Base-by-base conservation (phyloP, 2,797 vertebrate species). In the Fistularia commersonii region DNA sequence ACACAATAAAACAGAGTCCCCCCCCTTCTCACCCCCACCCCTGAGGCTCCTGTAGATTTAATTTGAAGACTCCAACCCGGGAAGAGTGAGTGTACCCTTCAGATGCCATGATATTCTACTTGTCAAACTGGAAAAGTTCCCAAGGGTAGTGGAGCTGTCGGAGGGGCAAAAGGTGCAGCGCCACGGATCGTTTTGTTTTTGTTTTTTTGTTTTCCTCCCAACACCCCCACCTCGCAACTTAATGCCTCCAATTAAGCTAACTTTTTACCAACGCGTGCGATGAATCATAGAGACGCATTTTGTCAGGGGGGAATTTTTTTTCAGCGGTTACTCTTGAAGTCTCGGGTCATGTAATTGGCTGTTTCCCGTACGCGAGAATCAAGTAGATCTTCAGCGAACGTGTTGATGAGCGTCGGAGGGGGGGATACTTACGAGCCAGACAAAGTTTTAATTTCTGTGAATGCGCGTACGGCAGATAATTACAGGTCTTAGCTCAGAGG, bases 1-100 rank as follows among this genome's bases (percentile, higher is more conserved):
- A 69, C 67, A 66, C 74, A 78, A 80, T 84, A 74, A 79, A 81
- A 66, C 42, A 7, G 60, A 59, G 77, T 66, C 72, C 70, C 74
- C 64, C 14, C 14, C 36, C 47, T 52, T 69, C 82, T 55, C 61
- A 69, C 74, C 74, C 74, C 41, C 40, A 68, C 64, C 72, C 72
- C 73, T 82, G 61, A 57, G 45, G 34, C 55, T n/a, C n/a, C n/a
- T n/a, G n/a, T n/a, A 58, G 67, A 69, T 82, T 81, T 76, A 71
- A 80, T 79, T 80, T 81, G 60, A 76, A 75, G 82, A 68, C 54
- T 61, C 65, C 69, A 72, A 61, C 64, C 59, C 64, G 52, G 61
- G 65, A 62, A 55, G 40, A 31, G 72, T 58, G 61, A 57, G 63
- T 1, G 65, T 66, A 41, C 57, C 53, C 57, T 48, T 39, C 67